Conservation (phyloP, 2,888 invertebrate species). For the Clistopyga incitator region DNA sequence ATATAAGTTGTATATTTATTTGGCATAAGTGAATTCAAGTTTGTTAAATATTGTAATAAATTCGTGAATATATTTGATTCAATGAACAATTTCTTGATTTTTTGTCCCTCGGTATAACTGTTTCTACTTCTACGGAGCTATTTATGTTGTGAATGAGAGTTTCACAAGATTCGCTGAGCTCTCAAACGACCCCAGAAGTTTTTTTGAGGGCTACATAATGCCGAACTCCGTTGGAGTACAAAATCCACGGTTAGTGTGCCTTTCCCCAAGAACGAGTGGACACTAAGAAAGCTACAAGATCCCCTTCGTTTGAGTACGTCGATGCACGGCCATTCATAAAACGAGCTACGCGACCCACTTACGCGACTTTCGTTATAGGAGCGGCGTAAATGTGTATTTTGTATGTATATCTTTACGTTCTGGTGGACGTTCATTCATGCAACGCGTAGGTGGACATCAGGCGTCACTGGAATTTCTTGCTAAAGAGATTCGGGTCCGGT, state of each 20-base stretch:
- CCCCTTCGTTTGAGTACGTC: slow-evolving; percentile 42
- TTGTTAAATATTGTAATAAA: too few species aligned
- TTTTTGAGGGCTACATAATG: not conserved
- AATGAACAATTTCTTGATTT: too few species aligned
- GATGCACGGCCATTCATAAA: slow-evolving; percentile 65
- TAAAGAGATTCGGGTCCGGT: slow-evolving; percentile 65
- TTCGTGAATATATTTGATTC: too few species aligned
- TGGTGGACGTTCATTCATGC: slow-evolving; percentile 68
- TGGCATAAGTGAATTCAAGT: too few species aligned
- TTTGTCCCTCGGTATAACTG: too few species aligned
- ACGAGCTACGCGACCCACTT: slow-evolving; percentile 67
- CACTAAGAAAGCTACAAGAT: slow-evolving; percentile 30
- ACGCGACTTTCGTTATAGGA: slow-evolving; percentile 67
- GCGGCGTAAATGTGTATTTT: slow-evolving; percentile 64
- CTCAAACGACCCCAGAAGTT: not conserved
- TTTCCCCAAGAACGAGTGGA: slow-evolving; percentile 1
- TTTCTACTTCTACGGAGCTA: not conserved
- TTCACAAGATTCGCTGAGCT: not conserved
- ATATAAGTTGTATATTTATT: too few species aligned
- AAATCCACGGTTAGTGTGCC: slow-evolving; percentile 5
- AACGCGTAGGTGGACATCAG: slow-evolving; percentile 63
- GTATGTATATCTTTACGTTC: slow-evolving; percentile 23
- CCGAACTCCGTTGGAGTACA: not conserved
- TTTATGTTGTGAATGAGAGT: not conserved
- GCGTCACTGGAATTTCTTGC: slow-evolving; percentile 66